Base-by-base conservation (phyloP, 2,888 invertebrate genomes). In the Ditula angustiorana region DNA sequence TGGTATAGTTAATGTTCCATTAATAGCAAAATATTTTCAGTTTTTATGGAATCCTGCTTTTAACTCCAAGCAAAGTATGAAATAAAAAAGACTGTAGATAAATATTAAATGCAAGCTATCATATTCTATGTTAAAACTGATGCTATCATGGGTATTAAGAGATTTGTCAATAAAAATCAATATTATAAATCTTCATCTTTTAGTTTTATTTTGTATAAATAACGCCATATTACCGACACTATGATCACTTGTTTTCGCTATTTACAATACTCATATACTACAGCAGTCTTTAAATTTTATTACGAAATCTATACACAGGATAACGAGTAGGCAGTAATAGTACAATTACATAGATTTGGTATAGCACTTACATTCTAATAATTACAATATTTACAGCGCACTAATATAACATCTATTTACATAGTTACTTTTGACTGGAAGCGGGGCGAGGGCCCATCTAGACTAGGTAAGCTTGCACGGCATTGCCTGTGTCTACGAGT, bases 401-500 rank as follows among this genome's bases (percentile, higher is more conserved):
- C 80, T 85, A 83, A 71, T 72, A 74, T 82, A 88, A 77, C 74
- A 82, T 82, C 85, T 90, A 90, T 80, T 69, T 74, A 75, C 72
- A 80, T 86, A 87, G 89, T 73, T 89, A 69, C 56, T 73, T 81
- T 78, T 92, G 92, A 92, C 92, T 91, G 92, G 90, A 91, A 90
- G 85, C 74, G 80, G 83, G 87, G 86, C 75, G 57, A 57, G 61
- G 77, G 83, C 87, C 88, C 81, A 61, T 83, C 82, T 91, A 95
- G 94, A 95, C 95, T 93, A 95, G 94, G 93, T 95, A 95, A 83
- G 95, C 95, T 93, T 95, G 95, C 74, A 94, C 95, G 84, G 89
- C 75, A 69, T 84, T 90, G 75, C 90, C 85, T 67, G 91, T 90
- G 76, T 92, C 90, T n/a, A 92, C 90, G 1, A 92, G 80, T 7